These are phyloP conservation scores for Sorex fumeus DNA, from an alignment of 2,113 vertebrate species.

Conservation along the genomic window DNA sequence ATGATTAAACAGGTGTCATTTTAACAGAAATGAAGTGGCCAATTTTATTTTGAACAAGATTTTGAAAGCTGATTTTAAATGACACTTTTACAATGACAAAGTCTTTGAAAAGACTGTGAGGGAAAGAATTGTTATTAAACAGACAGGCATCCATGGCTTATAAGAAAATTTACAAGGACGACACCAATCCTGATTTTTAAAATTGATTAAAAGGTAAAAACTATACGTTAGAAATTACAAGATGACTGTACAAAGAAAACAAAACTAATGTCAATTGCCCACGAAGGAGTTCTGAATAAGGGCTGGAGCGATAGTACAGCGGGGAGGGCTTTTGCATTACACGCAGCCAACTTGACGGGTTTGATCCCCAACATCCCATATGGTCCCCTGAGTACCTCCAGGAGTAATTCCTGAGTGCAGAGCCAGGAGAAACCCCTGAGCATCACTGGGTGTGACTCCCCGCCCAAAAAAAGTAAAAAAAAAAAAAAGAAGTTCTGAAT, in stretches of 20 bases:
- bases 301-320: too few relatives aligned
- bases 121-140: not conserved
- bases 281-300: not conserved
- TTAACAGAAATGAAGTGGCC: not conserved
- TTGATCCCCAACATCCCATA: too few relatives aligned
- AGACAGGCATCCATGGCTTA: not conserved
- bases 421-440: too few relatives aligned
- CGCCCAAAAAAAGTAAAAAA: too few relatives aligned
- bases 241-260: not conserved
- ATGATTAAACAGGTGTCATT: not conserved
- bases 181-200: not conserved
- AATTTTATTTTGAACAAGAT: constrained; percentile 38
- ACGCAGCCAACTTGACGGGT: too few relatives aligned
- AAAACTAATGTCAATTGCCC: not conserved
- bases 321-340: too few relatives aligned
- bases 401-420: too few relatives aligned
- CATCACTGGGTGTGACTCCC: too few relatives aligned
- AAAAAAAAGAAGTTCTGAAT: too few relatives aligned
- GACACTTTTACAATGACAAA: not conserved
- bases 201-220: not conserved
- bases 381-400: too few relatives aligned
- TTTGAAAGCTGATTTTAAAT: constrained; percentile 32
- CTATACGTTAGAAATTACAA: not conserved
- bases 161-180: constrained; percentile 34
- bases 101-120: constrained; percentile 28